Base-by-base conservation (phyloP, 2,888 invertebrate genomes). In the Apeira syringaria region DNA sequence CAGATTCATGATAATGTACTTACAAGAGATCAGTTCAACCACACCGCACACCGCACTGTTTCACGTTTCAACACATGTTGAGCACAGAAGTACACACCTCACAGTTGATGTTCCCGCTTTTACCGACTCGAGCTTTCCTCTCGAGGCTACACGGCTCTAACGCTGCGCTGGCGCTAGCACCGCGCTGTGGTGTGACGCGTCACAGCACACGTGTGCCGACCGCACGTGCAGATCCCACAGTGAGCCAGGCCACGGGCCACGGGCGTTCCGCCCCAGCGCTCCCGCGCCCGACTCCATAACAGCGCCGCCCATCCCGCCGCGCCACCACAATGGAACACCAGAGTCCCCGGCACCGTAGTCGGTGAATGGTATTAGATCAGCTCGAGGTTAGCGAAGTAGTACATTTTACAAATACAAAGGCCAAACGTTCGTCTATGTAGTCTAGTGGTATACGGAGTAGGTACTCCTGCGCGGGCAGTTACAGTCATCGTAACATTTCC, bases 221-320 rank as follows among this genome's bases (percentile, higher is more conserved):
- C 60, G 61, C 82, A 85, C 86, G 81, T 81, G 84, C 78, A 68
- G 80, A 70, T 64, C 74, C 72, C 74, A 68, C 74, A 74, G 78
- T 85, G 86, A 81, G 71, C 64, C 58, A 57, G 56, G n/a, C n/a
- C n/a, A n/a, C n/a, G n/a, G n/a, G n/a, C n/a, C n/a, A n/a, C 50
- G 52, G 54, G 55, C 78, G 88, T 88, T 88, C 86, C 88, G 84
- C 80, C 54, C 82, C 72, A 74, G 59, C 69, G 85, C 68, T 78
- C 84, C 83, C 82, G 81, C 86, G 86, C 87, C 84, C 86, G 85
- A 87, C 83, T 85, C 79, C 68, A 64, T 62, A 53, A 56, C 48
- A 67, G 28, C 31, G 69, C 82, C 69, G 73, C 84, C 86, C 85
- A 84, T 76, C 81, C 81, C 69, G 68, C 40, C 54, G 36, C 69